Evolutionary conservation across 2,888 invertebrate species (phyloP).

Genomic region (Platycheirus albimanus): DNA sequence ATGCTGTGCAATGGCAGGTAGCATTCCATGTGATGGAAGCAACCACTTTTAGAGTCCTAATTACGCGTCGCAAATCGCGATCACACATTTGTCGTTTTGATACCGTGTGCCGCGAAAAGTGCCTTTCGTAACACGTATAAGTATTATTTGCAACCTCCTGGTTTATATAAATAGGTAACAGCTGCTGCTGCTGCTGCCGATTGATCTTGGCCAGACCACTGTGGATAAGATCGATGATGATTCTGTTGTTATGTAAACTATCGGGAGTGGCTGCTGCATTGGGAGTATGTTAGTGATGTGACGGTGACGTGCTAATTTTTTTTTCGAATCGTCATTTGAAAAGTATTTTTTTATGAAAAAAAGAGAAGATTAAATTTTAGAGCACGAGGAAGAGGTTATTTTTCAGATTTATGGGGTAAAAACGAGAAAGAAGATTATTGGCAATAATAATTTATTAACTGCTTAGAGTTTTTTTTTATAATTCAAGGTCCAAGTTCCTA

Average conservation of each 20-base stretch:
- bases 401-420: no score
- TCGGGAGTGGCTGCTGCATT: neutral
- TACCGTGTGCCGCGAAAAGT: conserved; percentile 44
- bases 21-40: conserved; percentile 71
- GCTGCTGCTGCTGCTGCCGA: conserved; percentile 62
- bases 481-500: no score
- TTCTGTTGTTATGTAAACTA: conserved; percentile 31
- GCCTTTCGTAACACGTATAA: conserved; percentile 53
- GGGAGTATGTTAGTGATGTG: neutral
- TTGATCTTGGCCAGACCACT: conserved; percentile 53
- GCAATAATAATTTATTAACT: no score
- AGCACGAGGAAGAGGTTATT: no score
- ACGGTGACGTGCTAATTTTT: conserved; percentile 13
- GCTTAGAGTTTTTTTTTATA: no score
- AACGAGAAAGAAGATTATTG: neutral
- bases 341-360: neutral
- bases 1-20: conserved; percentile 67
- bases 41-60: conserved; percentile 73
- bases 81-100: conserved; percentile 70
- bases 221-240: conserved; percentile 61
- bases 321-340: conserved; percentile 4
- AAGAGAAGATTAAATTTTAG: no score
- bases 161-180: conserved; percentile 28
- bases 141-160: conserved; percentile 2
- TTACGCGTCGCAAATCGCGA: conserved; percentile 74